Conservation (phyloP, 1,140 invertebrate species). For the Rhagoletis pomonella region DNA sequence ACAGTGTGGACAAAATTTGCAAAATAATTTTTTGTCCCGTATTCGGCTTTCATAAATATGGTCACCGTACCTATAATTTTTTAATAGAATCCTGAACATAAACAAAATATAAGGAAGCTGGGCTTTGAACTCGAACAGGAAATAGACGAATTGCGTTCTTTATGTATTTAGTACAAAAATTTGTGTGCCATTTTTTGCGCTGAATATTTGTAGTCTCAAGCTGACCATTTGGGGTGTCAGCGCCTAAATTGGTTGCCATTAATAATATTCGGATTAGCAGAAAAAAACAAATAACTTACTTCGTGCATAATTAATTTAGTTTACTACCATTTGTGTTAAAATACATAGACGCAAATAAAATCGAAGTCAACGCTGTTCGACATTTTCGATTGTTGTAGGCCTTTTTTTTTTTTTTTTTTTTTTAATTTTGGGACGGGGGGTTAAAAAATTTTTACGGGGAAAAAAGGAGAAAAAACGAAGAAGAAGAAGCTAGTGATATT, state of each 20-base stretch:
- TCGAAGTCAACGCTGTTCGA: no score
- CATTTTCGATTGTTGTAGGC: background rate
- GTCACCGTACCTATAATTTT: no score
- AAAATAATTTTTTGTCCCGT: no score
- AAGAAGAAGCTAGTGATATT: background rate
- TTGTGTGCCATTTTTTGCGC: background rate
- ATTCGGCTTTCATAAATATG: no score
- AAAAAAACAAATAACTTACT: background rate
- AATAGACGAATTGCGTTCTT: background rate
- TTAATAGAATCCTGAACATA: no score
- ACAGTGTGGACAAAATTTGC: no score
- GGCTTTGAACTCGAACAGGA: background rate
- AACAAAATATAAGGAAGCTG: no score
- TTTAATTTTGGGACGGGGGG: no score
- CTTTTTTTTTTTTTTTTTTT: background rate
- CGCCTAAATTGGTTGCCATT: slow-evolving; percentile 26
- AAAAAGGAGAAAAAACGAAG: no score
- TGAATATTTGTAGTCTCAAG: background rate
- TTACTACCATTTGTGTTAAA: background rate
- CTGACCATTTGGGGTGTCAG: background rate
- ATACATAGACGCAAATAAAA: background rate
- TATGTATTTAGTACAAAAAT: slow-evolving; percentile 11
- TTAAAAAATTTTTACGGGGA: no score
- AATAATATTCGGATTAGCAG: background rate
- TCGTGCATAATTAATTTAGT: slow-evolving; percentile 12